phyloP scores from a whole-genome alignment of 2,888 invertebrate genomes.

The Scelioninae gen. 1 region DNA sequence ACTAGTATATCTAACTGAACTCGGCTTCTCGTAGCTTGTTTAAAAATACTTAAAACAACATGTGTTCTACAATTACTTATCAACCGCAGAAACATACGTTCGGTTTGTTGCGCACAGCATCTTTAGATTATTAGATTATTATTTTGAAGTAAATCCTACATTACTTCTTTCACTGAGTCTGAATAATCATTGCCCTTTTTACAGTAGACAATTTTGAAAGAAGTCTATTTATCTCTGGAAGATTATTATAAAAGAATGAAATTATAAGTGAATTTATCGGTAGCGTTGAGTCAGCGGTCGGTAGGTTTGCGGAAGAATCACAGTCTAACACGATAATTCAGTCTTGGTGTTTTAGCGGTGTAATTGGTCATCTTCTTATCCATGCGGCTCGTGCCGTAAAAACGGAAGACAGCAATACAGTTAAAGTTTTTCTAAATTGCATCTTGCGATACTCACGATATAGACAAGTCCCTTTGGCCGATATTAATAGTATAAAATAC shows the following conservation, averaged over 20 bases:
- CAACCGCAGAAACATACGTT: constrained; percentile 8
- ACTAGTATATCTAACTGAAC: constrained; percentile 6
- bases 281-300: constrained; percentile 25
- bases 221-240: no score
- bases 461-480: constrained; percentile 23
- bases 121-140: constrained; percentile 10
- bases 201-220: no score
- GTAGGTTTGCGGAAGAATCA: constrained; percentile 56
- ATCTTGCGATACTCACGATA: constrained; percentile 33
- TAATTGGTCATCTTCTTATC: constrained; percentile 82
- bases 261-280: constrained; percentile 16
- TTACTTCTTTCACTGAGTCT: not conserved
- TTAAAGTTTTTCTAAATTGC: constrained; percentile 46
- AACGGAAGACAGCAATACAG: constrained; percentile 62
- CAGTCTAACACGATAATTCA: constrained; percentile 57
- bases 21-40: not conserved
- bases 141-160: not conserved
- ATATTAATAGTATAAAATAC: constrained; percentile 15
- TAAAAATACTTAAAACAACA: not conserved
- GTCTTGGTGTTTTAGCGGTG: constrained; percentile 74
- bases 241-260: not conserved
- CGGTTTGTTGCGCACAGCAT: constrained; percentile 33
- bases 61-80: constrained; percentile 5
- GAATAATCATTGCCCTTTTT: no score
- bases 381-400: constrained; percentile 76